Conservation (phyloP, 1,140 invertebrate genomes). For the Dendrolimus kikuchii region DNA sequence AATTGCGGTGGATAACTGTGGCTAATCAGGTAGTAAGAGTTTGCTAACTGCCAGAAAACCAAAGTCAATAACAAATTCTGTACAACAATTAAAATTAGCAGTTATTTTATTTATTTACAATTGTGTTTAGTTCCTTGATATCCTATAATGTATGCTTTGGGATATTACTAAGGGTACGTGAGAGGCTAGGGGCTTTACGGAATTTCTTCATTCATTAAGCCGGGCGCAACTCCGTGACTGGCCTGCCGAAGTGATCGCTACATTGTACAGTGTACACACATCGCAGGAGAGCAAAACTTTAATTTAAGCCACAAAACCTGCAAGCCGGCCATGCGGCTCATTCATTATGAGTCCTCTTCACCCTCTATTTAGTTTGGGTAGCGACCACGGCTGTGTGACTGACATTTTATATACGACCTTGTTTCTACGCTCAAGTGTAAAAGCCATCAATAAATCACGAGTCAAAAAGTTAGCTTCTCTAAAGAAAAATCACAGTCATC, state of each 20-base stretch:
- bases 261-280: slow-evolving; percentile 28
- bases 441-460: slow-evolving; percentile 58
- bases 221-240: slow-evolving; percentile 43
- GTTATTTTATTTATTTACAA: too few species aligned
- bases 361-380: slow-evolving; percentile 54
- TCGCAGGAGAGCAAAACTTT: slow-evolving; percentile 53
- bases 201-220: slow-evolving; percentile 62
- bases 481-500: slow-evolving; percentile 68
- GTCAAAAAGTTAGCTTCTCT: slow-evolving; percentile 38
- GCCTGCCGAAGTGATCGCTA: slow-evolving; percentile 41
- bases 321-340: slow-evolving; percentile 27
- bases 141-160: too few species aligned
- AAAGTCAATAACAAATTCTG: too few species aligned
- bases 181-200: slow-evolving; percentile 26
- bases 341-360: slow-evolving; percentile 50
- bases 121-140: too few species aligned
- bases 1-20: too few species aligned
- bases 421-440: slow-evolving; percentile 19
- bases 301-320: slow-evolving; percentile 53
- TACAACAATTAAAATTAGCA: too few species aligned
- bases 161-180: slow-evolving; percentile 17
- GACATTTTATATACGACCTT: slow-evolving; percentile 42
- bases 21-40: too few species aligned
- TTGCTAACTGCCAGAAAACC: too few species aligned
- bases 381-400: slow-evolving; percentile 44